phyloP scores from a whole-genome alignment of 1,140 invertebrate genomes.

The Stenopsyche tienmushanensis region DNA sequence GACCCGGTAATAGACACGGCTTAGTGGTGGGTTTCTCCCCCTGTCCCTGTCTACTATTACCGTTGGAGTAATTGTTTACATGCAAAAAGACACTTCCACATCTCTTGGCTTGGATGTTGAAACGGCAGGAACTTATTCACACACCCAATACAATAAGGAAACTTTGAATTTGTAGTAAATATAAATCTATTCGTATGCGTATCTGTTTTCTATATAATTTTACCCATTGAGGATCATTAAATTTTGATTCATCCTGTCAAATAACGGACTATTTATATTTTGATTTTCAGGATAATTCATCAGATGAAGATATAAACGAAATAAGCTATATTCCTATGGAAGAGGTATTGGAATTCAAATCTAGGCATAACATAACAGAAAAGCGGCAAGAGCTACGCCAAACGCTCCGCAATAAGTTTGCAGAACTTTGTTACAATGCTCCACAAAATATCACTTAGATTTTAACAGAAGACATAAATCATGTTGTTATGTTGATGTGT shows the following conservation, averaged over 20 bases:
- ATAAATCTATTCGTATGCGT: too few species aligned
- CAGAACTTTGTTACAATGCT: conserved; percentile 67
- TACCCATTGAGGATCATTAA: too few species aligned
- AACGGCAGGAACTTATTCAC: too few species aligned
- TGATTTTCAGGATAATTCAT: conserved; percentile 60
- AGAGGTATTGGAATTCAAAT: conserved; percentile 80
- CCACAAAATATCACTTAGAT: conserved; percentile 33
- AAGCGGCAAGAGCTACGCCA: conserved; percentile 80
- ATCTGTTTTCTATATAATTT: too few species aligned
- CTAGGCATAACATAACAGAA: conserved; percentile 72
- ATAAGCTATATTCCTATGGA: conserved; percentile 82
- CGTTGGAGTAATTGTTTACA: too few species aligned
- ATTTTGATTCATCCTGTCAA: neutral
- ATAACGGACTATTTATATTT: neutral
- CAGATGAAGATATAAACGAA: conserved; percentile 72
- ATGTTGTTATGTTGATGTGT: neutral
- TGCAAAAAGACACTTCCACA: too few species aligned
- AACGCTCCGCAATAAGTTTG: conserved; percentile 78
- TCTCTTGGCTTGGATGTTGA: too few species aligned
- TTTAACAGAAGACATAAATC: neutral
- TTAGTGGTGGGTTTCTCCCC: too few species aligned
- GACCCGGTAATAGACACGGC: too few species aligned
- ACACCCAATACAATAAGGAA: too few species aligned
- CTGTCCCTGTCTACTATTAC: too few species aligned
- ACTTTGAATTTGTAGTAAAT: too few species aligned